Base-by-base conservation (phyloP, 2,113 vertebrate genomes). In the Dromas ardeola region DNA sequence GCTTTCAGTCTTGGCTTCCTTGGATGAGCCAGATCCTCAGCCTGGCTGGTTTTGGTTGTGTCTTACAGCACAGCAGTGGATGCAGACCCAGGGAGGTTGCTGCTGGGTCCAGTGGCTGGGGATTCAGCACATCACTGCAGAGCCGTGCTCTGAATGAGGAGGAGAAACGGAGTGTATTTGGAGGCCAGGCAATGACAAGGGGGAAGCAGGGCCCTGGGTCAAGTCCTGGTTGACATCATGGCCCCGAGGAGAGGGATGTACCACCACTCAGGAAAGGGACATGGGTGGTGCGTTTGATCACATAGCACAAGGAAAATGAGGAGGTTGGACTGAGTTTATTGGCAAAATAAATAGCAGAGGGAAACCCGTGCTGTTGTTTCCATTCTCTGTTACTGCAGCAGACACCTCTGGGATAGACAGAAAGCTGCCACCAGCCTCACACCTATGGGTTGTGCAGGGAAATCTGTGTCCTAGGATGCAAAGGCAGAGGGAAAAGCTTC, bases 211-310 rank as follows among this genome's bases (percentile, higher is more conserved):
- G 15, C 32, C 63, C 69, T 5, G 34, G 27, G 19, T 56, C 20
- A 88, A 86, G 38, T 36, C 63, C 45, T 2, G 1, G 19, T 15
- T n/a, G 22, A 23, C 25, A 32, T 21, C 7, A 11, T 2, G 15
- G 34, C 30, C 19, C 56, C 1, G 5, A 84, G 29, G 25, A n/a
- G 0, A 0, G 10, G 11, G 2, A 69, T 16, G 38, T 32, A 47
- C 56, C 18, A 32, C 38, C 1, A 1, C 38, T 32, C 5, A 2
- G 26, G 42, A 73, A 38, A 66, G 20, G 29, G 20, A 53, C 53
- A 15, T 29, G 11, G n/a, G 42, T 40, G 10, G 6, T 27, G 14
- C 10, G 47, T 76, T 59, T 67, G 16, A 55, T 32, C 6, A 30
- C 9, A 29, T 8, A 77, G 47, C n/a, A 52, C 18, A 76, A 74